phyloP scores from a whole-genome alignment of 2,888 invertebrate species.

The Tolmerus cingulatus region DNA sequence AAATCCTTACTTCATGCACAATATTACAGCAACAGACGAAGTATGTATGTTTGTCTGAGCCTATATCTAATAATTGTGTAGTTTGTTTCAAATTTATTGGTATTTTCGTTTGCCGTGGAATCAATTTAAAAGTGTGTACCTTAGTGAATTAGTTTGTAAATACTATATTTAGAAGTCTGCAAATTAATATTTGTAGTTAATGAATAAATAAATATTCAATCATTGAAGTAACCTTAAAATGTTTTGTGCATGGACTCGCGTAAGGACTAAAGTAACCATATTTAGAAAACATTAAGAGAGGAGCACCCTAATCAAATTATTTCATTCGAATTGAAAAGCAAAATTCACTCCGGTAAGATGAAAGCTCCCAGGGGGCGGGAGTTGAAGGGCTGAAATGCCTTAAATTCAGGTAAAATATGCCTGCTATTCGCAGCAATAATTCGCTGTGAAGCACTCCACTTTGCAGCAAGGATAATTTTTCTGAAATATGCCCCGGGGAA shows the following conservation, averaged over 20 bases:
- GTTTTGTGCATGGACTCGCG: not conserved
- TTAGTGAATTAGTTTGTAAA: too few species aligned
- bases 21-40: too few species aligned
- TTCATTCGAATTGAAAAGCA: not conserved
- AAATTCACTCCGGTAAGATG: not conserved
- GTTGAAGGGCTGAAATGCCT: not conserved
- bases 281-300: not conserved
- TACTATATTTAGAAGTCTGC: too few species aligned
- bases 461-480: conserved; percentile 4
- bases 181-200: too few species aligned
- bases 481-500: conserved; percentile 1
- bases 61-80: too few species aligned
- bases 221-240: not conserved
- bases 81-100: too few species aligned
- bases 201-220: too few species aligned
- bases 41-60: too few species aligned
- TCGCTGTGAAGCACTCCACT: not conserved
- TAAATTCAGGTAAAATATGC: not conserved
- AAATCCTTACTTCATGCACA: too few species aligned
- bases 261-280: not conserved
- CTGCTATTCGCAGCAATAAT: not conserved
- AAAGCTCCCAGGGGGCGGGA: not conserved
- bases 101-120: too few species aligned
- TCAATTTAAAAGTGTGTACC: too few species aligned
- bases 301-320: not conserved